These are phyloP conservation scores for Drosophila leonis DNA, from an alignment of 2,888 invertebrate genomes.

Conservation along the genomic window DNA sequence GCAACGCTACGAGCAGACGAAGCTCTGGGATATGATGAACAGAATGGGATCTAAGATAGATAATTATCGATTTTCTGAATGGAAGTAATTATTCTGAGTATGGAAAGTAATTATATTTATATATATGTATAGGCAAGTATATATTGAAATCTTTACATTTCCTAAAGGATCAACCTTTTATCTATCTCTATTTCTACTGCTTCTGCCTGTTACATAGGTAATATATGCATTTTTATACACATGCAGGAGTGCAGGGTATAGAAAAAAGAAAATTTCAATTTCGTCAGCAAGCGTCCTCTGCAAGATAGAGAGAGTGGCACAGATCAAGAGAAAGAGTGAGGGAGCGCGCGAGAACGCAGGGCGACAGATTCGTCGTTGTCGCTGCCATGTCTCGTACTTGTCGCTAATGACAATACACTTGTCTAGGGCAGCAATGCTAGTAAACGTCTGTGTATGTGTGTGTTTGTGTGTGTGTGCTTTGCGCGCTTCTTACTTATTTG, in stretches of 20 bases:
- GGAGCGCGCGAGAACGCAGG: not conserved
- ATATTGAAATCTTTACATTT: not conserved
- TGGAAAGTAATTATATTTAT: too few relatives aligned
- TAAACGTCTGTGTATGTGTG: constrained; percentile 11
- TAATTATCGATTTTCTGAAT: not conserved
- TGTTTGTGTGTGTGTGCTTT: constrained; percentile 35
- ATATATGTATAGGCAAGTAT: not conserved
- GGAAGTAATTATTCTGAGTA: not conserved
- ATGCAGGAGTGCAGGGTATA: constrained; percentile 1
- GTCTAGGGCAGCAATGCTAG: constrained; percentile 26
- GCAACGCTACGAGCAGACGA: too few relatives aligned
- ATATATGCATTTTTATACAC: not conserved
- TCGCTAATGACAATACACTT: constrained; percentile 78
- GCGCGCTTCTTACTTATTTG: constrained; percentile 80
- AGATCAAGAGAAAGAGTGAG: not conserved
- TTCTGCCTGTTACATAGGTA: not conserved
- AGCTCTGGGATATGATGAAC: not conserved
- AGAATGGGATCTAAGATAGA: not conserved
- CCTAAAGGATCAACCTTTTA: not conserved
- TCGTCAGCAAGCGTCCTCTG: constrained; percentile 23
- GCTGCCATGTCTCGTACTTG: constrained; percentile 61
- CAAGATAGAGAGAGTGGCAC: not conserved
- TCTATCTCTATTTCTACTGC: too few relatives aligned
- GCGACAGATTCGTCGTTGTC: constrained; percentile 48
- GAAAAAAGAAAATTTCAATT: constrained; percentile 71